Conservation (phyloP, 2,797 vertebrate species). For the Phrynocephalus vlangalii region DNA sequence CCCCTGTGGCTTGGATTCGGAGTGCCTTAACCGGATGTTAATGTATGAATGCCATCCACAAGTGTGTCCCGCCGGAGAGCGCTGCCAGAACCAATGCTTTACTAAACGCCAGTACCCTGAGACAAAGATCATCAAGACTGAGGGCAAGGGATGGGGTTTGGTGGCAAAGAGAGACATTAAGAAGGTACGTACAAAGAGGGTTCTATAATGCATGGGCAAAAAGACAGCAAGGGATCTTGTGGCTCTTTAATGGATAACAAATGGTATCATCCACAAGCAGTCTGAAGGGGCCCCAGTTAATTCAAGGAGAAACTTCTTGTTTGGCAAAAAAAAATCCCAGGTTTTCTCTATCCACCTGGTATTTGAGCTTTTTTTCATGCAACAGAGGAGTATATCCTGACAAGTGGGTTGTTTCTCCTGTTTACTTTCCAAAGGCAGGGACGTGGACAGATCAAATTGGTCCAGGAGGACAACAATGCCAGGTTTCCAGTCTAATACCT, state of each 20-base stretch:
- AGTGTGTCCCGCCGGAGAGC: conserved; percentile 90
- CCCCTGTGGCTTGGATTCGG: conserved; percentile 93
- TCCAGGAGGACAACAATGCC: too few species aligned
- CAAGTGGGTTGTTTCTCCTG: too few species aligned
- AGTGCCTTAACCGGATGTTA: conserved; percentile 97
- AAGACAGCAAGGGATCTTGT: too few species aligned
- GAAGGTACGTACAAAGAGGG: conserved; percentile 82
- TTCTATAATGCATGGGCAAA: neutral
- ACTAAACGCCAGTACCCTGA: conserved; percentile 96
- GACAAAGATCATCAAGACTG: conserved; percentile 94
- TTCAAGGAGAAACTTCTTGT: neutral
- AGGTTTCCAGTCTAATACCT: too few species aligned
- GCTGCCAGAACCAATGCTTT: conserved; percentile 97
- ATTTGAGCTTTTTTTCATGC: too few species aligned
- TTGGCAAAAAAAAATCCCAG: neutral
- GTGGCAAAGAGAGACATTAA: conserved; percentile 92
- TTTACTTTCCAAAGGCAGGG: too few species aligned
- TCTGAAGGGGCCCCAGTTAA: too few species aligned
- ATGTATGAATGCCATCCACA: conserved; percentile 98
- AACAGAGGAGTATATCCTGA: too few species aligned
- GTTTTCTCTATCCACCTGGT: neutral
- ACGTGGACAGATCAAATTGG: too few species aligned
- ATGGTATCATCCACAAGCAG: too few species aligned
- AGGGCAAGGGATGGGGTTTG: conserved; percentile 97
- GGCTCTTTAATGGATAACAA: too few species aligned